Base-by-base conservation (phyloP, 2,888 invertebrate species). In the Agrochola circellaris region DNA sequence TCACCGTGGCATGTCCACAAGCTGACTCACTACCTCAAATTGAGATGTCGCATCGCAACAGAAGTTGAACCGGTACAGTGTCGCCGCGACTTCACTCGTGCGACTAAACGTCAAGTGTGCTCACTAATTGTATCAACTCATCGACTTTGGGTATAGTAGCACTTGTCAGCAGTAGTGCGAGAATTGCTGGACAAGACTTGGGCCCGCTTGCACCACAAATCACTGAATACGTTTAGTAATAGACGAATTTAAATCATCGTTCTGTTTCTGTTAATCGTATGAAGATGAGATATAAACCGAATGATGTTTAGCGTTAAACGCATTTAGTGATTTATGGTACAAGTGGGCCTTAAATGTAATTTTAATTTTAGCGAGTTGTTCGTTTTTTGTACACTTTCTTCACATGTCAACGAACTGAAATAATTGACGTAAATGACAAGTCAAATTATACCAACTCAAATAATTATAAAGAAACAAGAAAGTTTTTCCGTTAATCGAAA, bases 21-120 rank as follows among this genome's bases (percentile, higher is more conserved):
- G 75, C 67, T 34, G 66, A 45, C 51, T 13, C 6, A 66, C 76
- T 23, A 77, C 79, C 75, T 62, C 82, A 74, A 81, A 87, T 84
- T 80, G 83, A 87, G 87, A 89, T 87, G 87, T 90, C 86, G 84
- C 65, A 73, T 77, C 74, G 79, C 66, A 64, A 77, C 58, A 82
- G 80, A 88, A 82, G 86, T 88, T 84, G 79, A 89, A 90, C 77
- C 83, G 81, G 77, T 87, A 85, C 85, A 85, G 84, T 87, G 89
- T 84, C 89, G 84, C 77, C 71, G 81, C 73, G 78, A 85, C 81
- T 75, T 81, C 84, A 83, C 81, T 84, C 73, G 73, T 78, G 82
- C 81, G 75, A 86, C 84, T 85, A 75, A 87, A 72, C 80, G 79
- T 72, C 79, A 80, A 83, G 83, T 84, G 87, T 84, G 81, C 85